Percentiles rank a stretch among this genome's conserved stretches.
These are phyloP conservation scores for Drosophila pseudoobscura DNA, from an alignment of 1,140 invertebrate genomes.

Conservation along the genomic window DNA sequence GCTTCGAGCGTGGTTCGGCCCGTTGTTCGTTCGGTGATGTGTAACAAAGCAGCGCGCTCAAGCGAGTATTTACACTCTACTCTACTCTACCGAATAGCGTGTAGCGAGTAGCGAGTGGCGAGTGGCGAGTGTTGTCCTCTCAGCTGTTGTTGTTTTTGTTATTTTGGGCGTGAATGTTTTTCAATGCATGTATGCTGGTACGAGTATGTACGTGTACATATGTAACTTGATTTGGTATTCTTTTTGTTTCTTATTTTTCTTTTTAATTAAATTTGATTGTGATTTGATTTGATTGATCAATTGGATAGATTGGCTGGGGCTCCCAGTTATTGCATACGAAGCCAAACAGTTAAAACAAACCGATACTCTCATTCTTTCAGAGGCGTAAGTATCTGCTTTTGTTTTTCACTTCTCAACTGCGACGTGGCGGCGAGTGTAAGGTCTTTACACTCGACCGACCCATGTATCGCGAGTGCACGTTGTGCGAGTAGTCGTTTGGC, in stretches of 20 bases:
- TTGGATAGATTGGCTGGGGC: constrained; percentile 25
- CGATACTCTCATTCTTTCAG: constrained; percentile 43
- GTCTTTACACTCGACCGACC: constrained; percentile 15
- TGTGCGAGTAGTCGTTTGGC: constrained; percentile 14
- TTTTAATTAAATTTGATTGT: constrained; percentile 28
- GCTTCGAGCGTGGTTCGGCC: constrained; percentile 31
- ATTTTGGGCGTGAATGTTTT: constrained; percentile 12
- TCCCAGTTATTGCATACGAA: constrained; percentile 76
- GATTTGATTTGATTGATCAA: constrained; percentile 44
- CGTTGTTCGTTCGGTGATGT: constrained; percentile 75
- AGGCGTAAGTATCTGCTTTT: constrained; percentile 51
- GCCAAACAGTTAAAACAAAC: constrained; percentile 75
- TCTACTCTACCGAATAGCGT: not conserved
- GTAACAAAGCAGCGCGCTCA: constrained; percentile 73
- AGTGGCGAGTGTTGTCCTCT: no score
- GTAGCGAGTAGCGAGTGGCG: no score
- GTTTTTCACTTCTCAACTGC: constrained; percentile 59
- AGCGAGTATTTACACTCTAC: not conserved
- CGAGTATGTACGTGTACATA: constrained; percentile 60
- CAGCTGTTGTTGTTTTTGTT: no score
- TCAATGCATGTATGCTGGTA: constrained; percentile 28
- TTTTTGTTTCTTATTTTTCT: constrained; percentile 17
- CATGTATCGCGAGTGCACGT: constrained; percentile 33
- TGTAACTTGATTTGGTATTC: constrained; percentile 36
- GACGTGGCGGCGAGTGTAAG: constrained; percentile 24